Evolutionary conservation across 2,888 invertebrate genomes (phyloP).

Genomic region (Cheilosia impressa): DNA sequence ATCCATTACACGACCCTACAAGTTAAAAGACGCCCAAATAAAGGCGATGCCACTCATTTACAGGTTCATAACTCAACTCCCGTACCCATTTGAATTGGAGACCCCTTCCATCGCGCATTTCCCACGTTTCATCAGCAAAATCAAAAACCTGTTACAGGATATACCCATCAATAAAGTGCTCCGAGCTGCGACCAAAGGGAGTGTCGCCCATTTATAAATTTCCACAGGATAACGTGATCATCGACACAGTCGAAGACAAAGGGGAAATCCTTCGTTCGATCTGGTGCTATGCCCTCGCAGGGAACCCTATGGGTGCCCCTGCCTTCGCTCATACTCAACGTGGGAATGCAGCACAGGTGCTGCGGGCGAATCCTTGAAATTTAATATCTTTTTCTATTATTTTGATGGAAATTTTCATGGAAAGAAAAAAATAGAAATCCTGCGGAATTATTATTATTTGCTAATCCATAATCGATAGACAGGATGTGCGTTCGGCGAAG

Average conservation of each 20-base stretch:
- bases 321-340: slow-evolving; percentile 27
- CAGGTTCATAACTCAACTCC: slow-evolving; percentile 53
- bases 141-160: slow-evolving; percentile 74
- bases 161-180: slow-evolving; percentile 50
- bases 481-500: slow-evolving; percentile 50
- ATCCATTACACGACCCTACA: slow-evolving; percentile 47
- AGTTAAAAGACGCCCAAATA: slow-evolving; percentile 13
- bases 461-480: slow-evolving; percentile 71
- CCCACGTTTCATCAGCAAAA: slow-evolving; percentile 70
- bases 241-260: slow-evolving; percentile 28
- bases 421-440: background rate
- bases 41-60: slow-evolving; percentile 55
- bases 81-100: slow-evolving; percentile 5
- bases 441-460: slow-evolving; percentile 57
- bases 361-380: slow-evolving; percentile 51
- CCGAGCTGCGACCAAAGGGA: slow-evolving; percentile 39
- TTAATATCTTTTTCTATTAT: slow-evolving; percentile 58
- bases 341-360: slow-evolving; percentile 68
- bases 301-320: slow-evolving; percentile 59
- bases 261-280: slow-evolving; percentile 57
- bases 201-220: slow-evolving; percentile 69
- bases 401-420: slow-evolving; percentile 41
- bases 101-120: slow-evolving; percentile 36
- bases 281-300: background rate
- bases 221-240: slow-evolving; percentile 62